Evolutionary conservation across 2,888 invertebrate genomes (phyloP).

Genomic region (Phengaris arion): DNA sequence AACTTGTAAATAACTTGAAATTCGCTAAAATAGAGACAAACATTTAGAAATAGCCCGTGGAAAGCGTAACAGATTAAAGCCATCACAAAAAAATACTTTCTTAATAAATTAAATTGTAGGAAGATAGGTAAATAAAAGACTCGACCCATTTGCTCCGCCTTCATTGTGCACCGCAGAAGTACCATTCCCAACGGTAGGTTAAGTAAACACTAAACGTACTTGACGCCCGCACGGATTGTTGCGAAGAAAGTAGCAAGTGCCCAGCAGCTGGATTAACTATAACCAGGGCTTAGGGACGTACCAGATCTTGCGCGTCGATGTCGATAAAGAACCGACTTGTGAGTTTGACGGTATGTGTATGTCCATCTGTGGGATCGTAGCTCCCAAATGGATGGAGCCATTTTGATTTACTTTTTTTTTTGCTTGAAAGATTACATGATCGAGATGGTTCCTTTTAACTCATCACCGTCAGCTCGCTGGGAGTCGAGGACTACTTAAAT

Average conservation of each 20-base stretch:
- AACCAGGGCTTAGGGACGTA: slow-evolving; percentile 26
- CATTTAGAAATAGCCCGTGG: not conserved
- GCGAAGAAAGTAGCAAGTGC: slow-evolving; percentile 34
- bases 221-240: slow-evolving; percentile 33
- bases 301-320: slow-evolving; percentile 20
- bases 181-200: slow-evolving; percentile 26
- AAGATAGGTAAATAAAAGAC: not conserved
- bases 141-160: not conserved
- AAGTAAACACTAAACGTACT: slow-evolving; percentile 32
- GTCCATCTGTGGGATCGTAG: too few relatives aligned
- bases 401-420: too few relatives aligned
- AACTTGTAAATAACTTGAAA: too few relatives aligned
- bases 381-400: too few relatives aligned
- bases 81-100: not conserved
- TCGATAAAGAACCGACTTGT: not conserved
- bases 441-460: too few relatives aligned
- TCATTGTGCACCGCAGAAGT: not conserved
- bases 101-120: not conserved
- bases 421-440: too few relatives aligned
- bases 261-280: slow-evolving; percentile 25
- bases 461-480: too few relatives aligned
- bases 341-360: too few relatives aligned
- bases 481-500: too few relatives aligned
- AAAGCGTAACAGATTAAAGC: not conserved
- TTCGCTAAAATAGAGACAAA: too few relatives aligned